phyloP scores from a whole-genome alignment of 2,888 invertebrate species.

The Drosophila quinaria region DNA sequence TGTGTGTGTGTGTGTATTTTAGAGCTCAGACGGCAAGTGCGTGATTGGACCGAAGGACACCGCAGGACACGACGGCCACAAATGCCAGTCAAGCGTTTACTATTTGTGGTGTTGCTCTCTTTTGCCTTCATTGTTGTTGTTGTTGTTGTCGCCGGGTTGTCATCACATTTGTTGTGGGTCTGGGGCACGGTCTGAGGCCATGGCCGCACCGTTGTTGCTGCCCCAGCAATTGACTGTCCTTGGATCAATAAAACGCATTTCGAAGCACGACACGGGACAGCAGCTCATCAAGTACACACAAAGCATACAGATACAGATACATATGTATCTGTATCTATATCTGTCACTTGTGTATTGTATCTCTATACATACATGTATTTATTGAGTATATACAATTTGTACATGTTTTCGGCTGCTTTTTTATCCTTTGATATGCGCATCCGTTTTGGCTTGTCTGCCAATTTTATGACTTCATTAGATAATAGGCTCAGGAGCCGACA shows the following conservation, averaged over 20 bases:
- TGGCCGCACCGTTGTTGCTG: slow-evolving; percentile 35
- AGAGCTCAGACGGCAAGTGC: slow-evolving; percentile 74
- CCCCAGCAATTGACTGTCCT: slow-evolving; percentile 59
- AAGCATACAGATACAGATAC: background rate
- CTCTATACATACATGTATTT: slow-evolving; percentile 2
- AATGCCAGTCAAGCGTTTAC: slow-evolving; percentile 50
- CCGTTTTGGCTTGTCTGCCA: slow-evolving; percentile 44
- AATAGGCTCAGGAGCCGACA: slow-evolving; percentile 48
- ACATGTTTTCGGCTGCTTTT: slow-evolving; percentile 6
- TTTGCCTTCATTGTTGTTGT: slow-evolving; percentile 2
- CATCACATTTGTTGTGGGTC: slow-evolving; percentile 59
- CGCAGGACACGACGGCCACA: slow-evolving; percentile 43
- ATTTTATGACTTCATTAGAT: slow-evolving; percentile 71
- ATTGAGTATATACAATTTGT: slow-evolving; percentile 4
- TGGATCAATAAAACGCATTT: slow-evolving; percentile 76
- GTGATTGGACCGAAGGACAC: slow-evolving; percentile 75
- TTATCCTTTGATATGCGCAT: slow-evolving; percentile 53
- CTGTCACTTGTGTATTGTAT: background rate
- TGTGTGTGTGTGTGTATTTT: slow-evolving; percentile 31
- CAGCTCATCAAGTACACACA: slow-evolving; percentile 30
- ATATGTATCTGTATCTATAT: slow-evolving; percentile 9
- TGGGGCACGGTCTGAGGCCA: slow-evolving; percentile 40
- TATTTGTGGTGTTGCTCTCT: slow-evolving; percentile 30
- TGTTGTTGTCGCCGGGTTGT: slow-evolving; percentile 46
- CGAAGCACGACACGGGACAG: slow-evolving; percentile 19